These are phyloP conservation scores for Polydrusus cervinus DNA, from an alignment of 2,888 invertebrate genomes.

Conservation along the genomic window DNA sequence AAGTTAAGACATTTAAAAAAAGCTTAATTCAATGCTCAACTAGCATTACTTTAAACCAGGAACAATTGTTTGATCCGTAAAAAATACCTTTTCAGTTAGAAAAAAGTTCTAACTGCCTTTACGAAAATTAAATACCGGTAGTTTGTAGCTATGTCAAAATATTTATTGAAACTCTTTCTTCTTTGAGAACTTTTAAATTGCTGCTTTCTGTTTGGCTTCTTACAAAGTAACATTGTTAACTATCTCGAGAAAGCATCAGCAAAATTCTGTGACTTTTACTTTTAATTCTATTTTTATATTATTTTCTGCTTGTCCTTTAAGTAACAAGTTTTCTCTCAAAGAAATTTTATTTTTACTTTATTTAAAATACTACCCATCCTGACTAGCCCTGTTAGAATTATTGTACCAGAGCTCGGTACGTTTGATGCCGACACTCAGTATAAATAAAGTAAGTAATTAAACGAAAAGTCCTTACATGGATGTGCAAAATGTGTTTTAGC, in stretches of 20 bases:
- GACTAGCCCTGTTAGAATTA: no score
- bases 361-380: no score
- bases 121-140: constrained; percentile 1
- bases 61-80: no score
- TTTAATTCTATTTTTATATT: neutral
- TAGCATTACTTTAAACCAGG: no score
- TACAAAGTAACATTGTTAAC: constrained; percentile 4
- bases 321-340: neutral
- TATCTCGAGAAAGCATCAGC: neutral
- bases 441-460: no score
- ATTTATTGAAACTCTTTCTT: constrained; percentile 11
- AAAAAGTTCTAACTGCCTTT: neutral
- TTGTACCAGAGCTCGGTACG: no score
- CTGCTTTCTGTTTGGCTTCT: neutral
- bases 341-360: neutral
- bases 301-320: neutral
- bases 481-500: no score
- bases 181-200: neutral
- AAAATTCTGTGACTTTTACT: neutral
- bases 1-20: no score
- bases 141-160: neutral
- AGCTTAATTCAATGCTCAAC: no score
- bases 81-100: neutral
- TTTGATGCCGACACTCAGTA: no score
- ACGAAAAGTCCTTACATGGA: no score